phyloP scores from a whole-genome alignment of 2,797 vertebrate genomes.

The Lateolabrax maculatus region DNA sequence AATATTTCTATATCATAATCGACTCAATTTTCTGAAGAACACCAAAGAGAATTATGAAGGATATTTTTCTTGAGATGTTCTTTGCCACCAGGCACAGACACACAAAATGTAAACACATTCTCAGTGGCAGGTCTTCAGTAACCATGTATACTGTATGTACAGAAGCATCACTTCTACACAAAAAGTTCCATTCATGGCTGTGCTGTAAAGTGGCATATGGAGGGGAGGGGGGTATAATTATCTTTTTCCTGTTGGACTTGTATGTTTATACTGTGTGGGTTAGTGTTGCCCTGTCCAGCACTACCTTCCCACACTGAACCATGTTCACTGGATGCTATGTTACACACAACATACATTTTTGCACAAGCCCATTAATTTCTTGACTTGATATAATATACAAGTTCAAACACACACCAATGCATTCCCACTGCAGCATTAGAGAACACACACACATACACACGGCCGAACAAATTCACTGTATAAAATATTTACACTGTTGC shows the following conservation, averaged over 20 bases:
- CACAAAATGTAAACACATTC: background rate
- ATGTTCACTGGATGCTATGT: conserved; percentile 2
- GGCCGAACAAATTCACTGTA: conserved; percentile 31
- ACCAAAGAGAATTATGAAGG: background rate
- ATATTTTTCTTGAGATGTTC: background rate
- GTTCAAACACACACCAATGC: conserved; percentile 32
- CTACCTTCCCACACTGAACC: background rate
- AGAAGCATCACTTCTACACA: conserved; percentile 39
- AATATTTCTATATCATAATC: background rate
- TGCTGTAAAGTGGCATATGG: conserved; percentile 49
- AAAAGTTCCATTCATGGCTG: conserved; percentile 59
- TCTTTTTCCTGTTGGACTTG: conserved; percentile 57
- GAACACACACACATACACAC: conserved; percentile 37
- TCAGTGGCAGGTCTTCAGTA: background rate
- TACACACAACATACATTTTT: conserved; percentile 1
- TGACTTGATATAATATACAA: conserved; percentile 22
- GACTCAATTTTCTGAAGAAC: background rate
- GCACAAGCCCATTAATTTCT: conserved; percentile 21
- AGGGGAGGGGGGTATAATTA: conserved; percentile 58
- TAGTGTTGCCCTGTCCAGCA: conserved; percentile 19
- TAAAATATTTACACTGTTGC: conserved; percentile 83
- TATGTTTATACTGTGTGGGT: conserved; percentile 47
- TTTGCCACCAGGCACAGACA: background rate
- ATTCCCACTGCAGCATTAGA: conserved; percentile 15
- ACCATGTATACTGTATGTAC: background rate